These are phyloP conservation scores for Drosophila stalkeri DNA, from an alignment of 2,888 invertebrate species.

Conservation along the genomic window DNA sequence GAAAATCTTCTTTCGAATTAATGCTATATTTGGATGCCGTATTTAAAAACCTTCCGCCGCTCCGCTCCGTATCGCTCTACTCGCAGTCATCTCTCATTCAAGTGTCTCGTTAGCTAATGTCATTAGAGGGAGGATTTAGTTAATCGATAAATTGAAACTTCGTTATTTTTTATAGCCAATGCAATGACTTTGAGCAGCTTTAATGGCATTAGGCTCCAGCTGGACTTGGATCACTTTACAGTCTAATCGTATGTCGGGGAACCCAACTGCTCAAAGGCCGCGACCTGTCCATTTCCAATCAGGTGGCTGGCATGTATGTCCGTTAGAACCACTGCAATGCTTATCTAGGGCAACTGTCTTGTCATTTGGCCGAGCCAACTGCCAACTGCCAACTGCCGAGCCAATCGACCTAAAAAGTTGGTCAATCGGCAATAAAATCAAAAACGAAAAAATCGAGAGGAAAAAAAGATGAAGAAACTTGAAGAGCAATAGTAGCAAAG, in stretches of 20 bases:
- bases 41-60: neutral
- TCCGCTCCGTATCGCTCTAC: too few relatives aligned
- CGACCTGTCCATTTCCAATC: slow-evolving; percentile 62
- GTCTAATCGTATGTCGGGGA: neutral
- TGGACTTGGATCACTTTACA: slow-evolving; percentile 30
- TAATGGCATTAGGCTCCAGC: slow-evolving; percentile 5
- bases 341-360: slow-evolving; percentile 66
- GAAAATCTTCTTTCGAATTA: neutral
- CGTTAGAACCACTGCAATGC: slow-evolving; percentile 41
- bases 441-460: slow-evolving; percentile 28
- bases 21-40: neutral
- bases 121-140: slow-evolving; percentile 21
- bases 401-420: slow-evolving; percentile 75
- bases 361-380: slow-evolving; percentile 41
- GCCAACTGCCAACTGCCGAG: slow-evolving; percentile 15
- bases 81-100: neutral
- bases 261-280: slow-evolving; percentile 16
- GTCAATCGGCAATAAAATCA: slow-evolving; percentile 82
- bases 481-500: slow-evolving; percentile 59
- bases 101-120: slow-evolving; percentile 11
- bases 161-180: slow-evolving; percentile 50
- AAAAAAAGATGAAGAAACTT: slow-evolving; percentile 65
- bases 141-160: slow-evolving; percentile 52
- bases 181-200: slow-evolving; percentile 10
- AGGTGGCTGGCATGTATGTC: slow-evolving; percentile 51